Percentiles rank a stretch among this genome's conserved stretches.
phyloP scores from a whole-genome alignment of 2,113 vertebrate species.

The Rousettus leschenaultii region DNA sequence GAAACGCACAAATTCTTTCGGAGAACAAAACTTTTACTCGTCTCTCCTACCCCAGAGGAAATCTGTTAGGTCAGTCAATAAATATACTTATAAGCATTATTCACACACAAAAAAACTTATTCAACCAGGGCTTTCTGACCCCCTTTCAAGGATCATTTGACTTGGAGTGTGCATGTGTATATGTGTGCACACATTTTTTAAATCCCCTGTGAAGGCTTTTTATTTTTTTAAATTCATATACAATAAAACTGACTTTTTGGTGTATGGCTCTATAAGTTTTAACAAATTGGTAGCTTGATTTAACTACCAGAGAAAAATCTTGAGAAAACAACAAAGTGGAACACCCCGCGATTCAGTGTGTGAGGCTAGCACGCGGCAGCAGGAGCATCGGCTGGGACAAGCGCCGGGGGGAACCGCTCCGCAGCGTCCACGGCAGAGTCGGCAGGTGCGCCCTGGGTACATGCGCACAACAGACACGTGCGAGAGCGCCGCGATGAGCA shows the following conservation, averaged over 20 bases:
- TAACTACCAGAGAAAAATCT: not conserved
- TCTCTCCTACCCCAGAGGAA: not conserved
- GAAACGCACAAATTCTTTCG: not conserved
- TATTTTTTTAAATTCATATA: not conserved
- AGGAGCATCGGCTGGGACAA: accelerated
- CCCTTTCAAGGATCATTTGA: not conserved
- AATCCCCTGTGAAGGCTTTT: not conserved
- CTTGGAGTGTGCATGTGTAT: not conserved
- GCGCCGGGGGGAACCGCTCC: not conserved
- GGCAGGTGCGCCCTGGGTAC: accelerated
- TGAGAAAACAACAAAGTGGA: not conserved
- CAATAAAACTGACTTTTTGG: not conserved
- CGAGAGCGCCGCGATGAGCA: accelerated
- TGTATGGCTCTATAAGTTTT: not conserved
- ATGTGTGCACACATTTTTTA: not conserved
- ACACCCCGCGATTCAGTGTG: not conserved
- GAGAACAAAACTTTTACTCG: not conserved
- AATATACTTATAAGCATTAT: not conserved
- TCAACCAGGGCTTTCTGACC: not conserved
- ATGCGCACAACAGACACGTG: accelerated
- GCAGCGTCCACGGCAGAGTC: too few relatives aligned
- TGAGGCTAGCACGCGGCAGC: not conserved
- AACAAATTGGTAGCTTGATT: not conserved
- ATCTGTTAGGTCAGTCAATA: not conserved
- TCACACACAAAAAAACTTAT: not conserved